These are phyloP conservation scores for Mythimna albipuncta DNA, from an alignment of 2,888 invertebrate species.

Conservation along the genomic window DNA sequence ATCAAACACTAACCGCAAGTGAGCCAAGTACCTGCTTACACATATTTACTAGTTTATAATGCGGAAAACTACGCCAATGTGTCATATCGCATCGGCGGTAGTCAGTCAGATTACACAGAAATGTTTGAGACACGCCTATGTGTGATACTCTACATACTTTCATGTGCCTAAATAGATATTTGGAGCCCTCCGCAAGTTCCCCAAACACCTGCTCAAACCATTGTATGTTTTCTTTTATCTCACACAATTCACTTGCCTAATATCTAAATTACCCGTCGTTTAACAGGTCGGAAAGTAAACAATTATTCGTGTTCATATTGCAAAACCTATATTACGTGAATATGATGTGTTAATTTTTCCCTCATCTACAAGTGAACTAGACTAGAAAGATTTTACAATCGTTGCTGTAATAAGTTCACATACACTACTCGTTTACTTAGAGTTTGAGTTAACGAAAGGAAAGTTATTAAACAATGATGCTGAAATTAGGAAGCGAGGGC, in stretches of 20 bases:
- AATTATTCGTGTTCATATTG: slow-evolving; percentile 38
- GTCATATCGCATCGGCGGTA: slow-evolving; percentile 50
- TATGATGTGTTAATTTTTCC: slow-evolving; percentile 54
- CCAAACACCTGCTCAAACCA: slow-evolving; percentile 22
- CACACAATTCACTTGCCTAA: slow-evolving; percentile 13
- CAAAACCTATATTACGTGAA: slow-evolving; percentile 54
- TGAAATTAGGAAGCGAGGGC: background rate
- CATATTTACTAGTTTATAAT: slow-evolving; percentile 59
- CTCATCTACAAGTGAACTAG: slow-evolving; percentile 75
- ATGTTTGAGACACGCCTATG: background rate
- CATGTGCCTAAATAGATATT: background rate
- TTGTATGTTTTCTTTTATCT: slow-evolving; percentile 30
- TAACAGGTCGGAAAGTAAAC: slow-evolving; percentile 44
- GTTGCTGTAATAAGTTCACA: slow-evolving; percentile 21
- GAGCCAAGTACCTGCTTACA: slow-evolving; percentile 53
- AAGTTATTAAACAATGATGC: slow-evolving; percentile 10
- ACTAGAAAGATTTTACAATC: slow-evolving; percentile 77
- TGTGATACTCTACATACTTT: background rate
- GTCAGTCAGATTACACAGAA: slow-evolving; percentile 17
- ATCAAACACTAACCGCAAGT: slow-evolving; percentile 45
- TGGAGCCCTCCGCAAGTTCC: background rate
- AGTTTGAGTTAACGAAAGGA: background rate
- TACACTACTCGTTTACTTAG: slow-evolving; percentile 6
- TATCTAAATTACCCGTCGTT: slow-evolving; percentile 30
- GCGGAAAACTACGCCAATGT: slow-evolving; percentile 70